A percentile compares a stretch with the other conserved stretches of the same genome.
Conservation (phyloP, 2,113 vertebrate species). For the Hirundichthys speculiger region DNA sequence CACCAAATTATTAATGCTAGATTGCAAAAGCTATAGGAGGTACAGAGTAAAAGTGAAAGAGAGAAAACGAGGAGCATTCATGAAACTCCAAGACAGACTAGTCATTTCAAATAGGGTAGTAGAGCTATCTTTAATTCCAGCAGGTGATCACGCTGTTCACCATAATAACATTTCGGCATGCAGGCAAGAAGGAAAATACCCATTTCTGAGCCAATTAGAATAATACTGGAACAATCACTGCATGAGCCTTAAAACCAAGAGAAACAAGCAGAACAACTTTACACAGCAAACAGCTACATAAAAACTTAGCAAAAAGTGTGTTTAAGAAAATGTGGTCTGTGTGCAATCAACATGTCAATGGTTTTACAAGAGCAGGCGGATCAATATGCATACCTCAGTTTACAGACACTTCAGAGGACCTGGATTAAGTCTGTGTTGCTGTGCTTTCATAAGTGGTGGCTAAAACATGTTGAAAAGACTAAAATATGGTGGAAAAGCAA, state of each 20-base stretch:
- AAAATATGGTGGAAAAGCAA: too few species aligned
- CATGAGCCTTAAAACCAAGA: slow-evolving; percentile 29
- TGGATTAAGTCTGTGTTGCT: too few species aligned
- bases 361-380: slow-evolving; percentile 59
- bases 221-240: slow-evolving; percentile 32
- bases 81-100: slow-evolving; percentile 63
- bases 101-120: slow-evolving; percentile 55
- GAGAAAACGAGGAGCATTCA: slow-evolving; percentile 47
- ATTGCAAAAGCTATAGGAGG: slow-evolving; percentile 54
- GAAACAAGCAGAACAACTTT: slow-evolving; percentile 16
- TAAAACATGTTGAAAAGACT: too few species aligned
- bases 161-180: slow-evolving; percentile 54
- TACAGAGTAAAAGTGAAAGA: slow-evolving; percentile 27
- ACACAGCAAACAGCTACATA: neutral
- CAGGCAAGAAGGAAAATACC: slow-evolving; percentile 52
- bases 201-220: slow-evolving; percentile 41
- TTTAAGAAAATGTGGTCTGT: slow-evolving; percentile 33
- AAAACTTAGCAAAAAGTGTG: slow-evolving; percentile 24
- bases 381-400: slow-evolving; percentile 64
- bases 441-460: slow-evolving; percentile 37
- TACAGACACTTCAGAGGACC: slow-evolving; percentile 75
- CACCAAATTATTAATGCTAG: slow-evolving; percentile 57
- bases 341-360: slow-evolving; percentile 19
- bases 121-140: slow-evolving; percentile 61
- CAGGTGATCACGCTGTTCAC: slow-evolving; percentile 55